Conservation (phyloP, 1,140 invertebrate genomes). For the Hyposmocoma kahamanoa region DNA sequence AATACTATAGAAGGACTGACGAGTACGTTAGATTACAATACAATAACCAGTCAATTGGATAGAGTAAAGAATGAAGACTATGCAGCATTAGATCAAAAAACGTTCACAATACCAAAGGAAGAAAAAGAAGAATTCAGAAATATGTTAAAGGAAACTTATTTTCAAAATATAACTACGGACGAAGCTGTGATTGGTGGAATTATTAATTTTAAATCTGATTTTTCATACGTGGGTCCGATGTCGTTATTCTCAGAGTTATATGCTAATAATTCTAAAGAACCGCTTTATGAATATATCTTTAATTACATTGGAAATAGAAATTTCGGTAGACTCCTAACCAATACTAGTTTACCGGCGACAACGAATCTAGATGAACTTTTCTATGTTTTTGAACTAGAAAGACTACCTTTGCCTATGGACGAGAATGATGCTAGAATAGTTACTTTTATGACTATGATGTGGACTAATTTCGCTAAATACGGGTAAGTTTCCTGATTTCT, state of each 20-base stretch:
- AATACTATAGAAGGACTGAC: slow-evolving; percentile 60
- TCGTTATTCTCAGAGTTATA: slow-evolving; percentile 46
- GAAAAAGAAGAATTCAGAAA: slow-evolving; percentile 41
- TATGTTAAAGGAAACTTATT: slow-evolving; percentile 47
- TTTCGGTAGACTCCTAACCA: slow-evolving; percentile 47
- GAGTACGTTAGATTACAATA: slow-evolving; percentile 50
- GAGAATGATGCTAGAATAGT: slow-evolving; percentile 55
- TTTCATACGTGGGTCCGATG: slow-evolving; percentile 50
- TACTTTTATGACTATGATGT: slow-evolving; percentile 62
- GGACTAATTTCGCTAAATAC: slow-evolving; percentile 68
- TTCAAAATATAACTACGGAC: slow-evolving; percentile 41
- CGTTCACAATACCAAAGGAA: slow-evolving; percentile 27
- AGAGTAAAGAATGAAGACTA: slow-evolving; percentile 58
- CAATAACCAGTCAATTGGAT: slow-evolving; percentile 55
- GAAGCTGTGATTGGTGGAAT: slow-evolving; percentile 48
- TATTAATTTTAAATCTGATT: slow-evolving; percentile 58
- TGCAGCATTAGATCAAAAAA: slow-evolving; percentile 46
- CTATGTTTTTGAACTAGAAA: slow-evolving; percentile 57
- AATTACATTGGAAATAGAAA: slow-evolving; percentile 56
- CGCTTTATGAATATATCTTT: slow-evolving; percentile 50
- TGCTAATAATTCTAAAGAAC: slow-evolving; percentile 32
- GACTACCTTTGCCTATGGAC: slow-evolving; percentile 46
- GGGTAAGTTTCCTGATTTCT: no score
- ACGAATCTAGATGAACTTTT: slow-evolving; percentile 52
- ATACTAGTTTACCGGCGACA: slow-evolving; percentile 48